Base-by-base conservation (phyloP, 2,113 vertebrate species). In the Limanda limanda region DNA sequence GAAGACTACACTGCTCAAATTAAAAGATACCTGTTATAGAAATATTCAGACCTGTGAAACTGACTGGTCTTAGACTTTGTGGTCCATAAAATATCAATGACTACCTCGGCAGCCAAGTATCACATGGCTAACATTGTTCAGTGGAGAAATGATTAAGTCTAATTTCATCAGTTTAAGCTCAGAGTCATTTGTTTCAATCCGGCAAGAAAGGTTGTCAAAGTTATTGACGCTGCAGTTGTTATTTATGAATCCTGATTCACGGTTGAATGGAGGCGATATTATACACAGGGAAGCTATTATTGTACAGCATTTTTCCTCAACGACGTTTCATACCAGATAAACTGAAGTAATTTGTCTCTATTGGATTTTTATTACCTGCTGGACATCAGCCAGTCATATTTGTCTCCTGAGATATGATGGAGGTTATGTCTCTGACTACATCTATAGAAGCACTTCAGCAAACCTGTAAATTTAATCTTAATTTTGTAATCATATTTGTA, bases 191-290 rank as follows among this genome's bases (percentile, higher is more conserved):
- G 57, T 84, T 84, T 79, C 51, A 27, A 55, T 78, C 59, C 17
- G 7, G 54, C 37, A 55, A 61, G 72, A 75, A 75, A 74, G 62
- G 24, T 69, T 89, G 79, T 88, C 66, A 75, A 17, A 51, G 27
- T 57, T 69, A 84, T 82, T 82, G 73, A 75, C 73, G 55, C 55
- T n/a, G 3, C 68, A 65, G 68, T 79, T 84, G 74, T 79, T 81
- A 78, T 82, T 72, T 82, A 84, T 79, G 73, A 84, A 82, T 54
- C 24, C 48, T 27, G 69, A 75, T 58, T 13, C 65, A 54, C 20
- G 5, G 40, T 59, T 77, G 59, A 69, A 37, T 60, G n/a, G 58
- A 24, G 54, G 42, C 25, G 60, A 83, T 72, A 73, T 76, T 37
- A 54, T 42, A 59, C 15, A 21, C 21, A 5, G 7, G 75, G 27